Conservation (phyloP, 2,113 vertebrate genomes). For the Himantopus leucocephalus region DNA sequence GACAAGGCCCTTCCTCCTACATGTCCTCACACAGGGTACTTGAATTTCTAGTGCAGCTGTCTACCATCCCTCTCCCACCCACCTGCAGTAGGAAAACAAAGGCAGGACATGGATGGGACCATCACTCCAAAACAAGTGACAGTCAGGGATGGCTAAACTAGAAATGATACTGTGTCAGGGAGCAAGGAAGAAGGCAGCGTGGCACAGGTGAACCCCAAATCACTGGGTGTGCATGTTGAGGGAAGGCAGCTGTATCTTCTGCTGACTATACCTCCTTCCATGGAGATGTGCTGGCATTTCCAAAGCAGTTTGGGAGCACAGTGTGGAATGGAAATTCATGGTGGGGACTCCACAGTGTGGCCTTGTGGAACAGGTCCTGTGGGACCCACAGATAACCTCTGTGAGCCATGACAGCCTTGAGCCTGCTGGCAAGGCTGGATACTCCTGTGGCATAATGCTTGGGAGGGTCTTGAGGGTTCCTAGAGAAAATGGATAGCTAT, state of each 20-base stretch:
- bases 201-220: background rate
- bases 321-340: background rate
- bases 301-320: background rate
- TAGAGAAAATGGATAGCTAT: background rate
- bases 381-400: background rate
- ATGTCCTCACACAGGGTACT: fast-evolving
- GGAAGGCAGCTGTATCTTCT: background rate
- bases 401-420: background rate
- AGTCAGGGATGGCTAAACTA: background rate
- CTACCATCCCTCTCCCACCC: background rate
- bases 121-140: background rate
- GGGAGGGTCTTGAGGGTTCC: background rate
- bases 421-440: background rate
- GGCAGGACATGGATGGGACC: no score
- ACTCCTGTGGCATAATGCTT: background rate
- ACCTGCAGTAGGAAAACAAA: background rate
- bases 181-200: background rate
- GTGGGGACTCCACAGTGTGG: fast-evolving
- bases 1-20: background rate
- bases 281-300: background rate
- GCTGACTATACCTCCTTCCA: background rate
- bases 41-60: background rate
- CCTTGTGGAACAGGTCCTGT: background rate
- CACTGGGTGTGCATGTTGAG: background rate
- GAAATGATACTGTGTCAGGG: background rate